A percentile compares a stretch with the other conserved stretches of the same genome.
Evolutionary conservation across 2,797 vertebrate genomes (phyloP).

Genomic region (Pteropus rufus): DNA sequence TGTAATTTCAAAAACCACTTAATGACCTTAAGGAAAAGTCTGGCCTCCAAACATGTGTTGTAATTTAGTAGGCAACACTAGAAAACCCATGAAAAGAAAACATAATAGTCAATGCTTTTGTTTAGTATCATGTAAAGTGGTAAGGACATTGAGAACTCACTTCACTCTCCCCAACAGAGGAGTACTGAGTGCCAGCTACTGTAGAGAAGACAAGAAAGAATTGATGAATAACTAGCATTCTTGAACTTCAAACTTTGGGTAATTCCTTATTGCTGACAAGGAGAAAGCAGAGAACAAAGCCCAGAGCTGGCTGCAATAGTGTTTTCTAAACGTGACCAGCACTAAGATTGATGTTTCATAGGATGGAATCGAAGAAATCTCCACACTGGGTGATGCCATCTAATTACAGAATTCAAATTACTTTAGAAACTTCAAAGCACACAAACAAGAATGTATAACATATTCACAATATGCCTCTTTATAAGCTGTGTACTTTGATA

Average conservation of each 20-base stretch:
- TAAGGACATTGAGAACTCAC: background rate
- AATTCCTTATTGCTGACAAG: background rate
- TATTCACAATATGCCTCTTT: background rate
- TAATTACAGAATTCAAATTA: constrained; percentile 41
- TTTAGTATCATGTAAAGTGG: background rate
- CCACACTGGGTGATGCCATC: background rate
- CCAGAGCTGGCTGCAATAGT: background rate
- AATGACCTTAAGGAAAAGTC: background rate
- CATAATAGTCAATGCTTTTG: background rate
- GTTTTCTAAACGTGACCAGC: constrained; percentile 9
- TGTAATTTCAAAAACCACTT: background rate
- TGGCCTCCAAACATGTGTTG: background rate
- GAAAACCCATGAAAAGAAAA: background rate
- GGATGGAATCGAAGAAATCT: background rate
- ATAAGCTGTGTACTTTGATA: background rate
- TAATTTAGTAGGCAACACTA: background rate
- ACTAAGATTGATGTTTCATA: background rate
- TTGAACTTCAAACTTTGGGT: background rate
- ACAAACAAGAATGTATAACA: background rate
- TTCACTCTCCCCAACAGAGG: background rate
- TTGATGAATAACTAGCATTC: background rate
- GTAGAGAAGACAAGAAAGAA: background rate
- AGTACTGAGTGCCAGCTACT: background rate
- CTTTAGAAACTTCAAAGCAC: constrained; percentile 26
- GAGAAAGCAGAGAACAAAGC: background rate